A percentile compares a stretch with the other conserved stretches of the same genome.
phyloP scores from a whole-genome alignment of 2,888 invertebrate species.

The Chrysolina haemoptera region DNA sequence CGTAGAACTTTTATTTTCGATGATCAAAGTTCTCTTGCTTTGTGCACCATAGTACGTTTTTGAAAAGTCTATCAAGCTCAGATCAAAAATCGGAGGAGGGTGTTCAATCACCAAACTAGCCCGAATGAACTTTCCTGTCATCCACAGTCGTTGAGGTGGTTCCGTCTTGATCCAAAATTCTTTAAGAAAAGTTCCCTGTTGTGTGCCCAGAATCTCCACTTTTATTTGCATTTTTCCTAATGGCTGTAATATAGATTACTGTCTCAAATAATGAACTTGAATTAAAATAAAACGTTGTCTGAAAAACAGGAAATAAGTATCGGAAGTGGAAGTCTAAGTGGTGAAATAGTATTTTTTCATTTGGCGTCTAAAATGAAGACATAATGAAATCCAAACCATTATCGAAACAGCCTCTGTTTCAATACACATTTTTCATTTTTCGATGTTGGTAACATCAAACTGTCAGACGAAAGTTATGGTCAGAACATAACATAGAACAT shows the following conservation, averaged over 20 bases:
- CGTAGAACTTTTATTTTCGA: constrained; percentile 68
- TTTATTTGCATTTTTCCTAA: constrained; percentile 52
- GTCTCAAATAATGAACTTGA: too few relatives aligned
- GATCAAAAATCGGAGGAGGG: constrained; percentile 63
- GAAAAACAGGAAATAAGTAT: too few relatives aligned
- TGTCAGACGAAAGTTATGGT: too few relatives aligned
- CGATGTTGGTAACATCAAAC: too few relatives aligned
- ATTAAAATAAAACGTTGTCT: too few relatives aligned
- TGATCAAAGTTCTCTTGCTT: constrained; percentile 63
- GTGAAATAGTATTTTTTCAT: too few relatives aligned
- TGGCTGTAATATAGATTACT: constrained; percentile 45
- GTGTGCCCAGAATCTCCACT: constrained; percentile 65
- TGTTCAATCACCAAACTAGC: constrained; percentile 66
- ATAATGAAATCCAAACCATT: too few relatives aligned
- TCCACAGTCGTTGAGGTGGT: constrained; percentile 60
- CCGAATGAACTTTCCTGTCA: constrained; percentile 62
- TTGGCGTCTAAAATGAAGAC: too few relatives aligned
- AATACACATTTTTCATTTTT: too few relatives aligned
- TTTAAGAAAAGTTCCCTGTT: constrained; percentile 63
- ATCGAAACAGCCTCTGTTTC: too few relatives aligned
- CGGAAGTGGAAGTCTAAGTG: too few relatives aligned
- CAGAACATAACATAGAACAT: too few relatives aligned
- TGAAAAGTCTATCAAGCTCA: constrained; percentile 69
- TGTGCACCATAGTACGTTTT: constrained; percentile 65
- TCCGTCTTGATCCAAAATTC: constrained; percentile 71